Conservation (phyloP, 2,797 vertebrate species). For the Mallotus villosus region DNA sequence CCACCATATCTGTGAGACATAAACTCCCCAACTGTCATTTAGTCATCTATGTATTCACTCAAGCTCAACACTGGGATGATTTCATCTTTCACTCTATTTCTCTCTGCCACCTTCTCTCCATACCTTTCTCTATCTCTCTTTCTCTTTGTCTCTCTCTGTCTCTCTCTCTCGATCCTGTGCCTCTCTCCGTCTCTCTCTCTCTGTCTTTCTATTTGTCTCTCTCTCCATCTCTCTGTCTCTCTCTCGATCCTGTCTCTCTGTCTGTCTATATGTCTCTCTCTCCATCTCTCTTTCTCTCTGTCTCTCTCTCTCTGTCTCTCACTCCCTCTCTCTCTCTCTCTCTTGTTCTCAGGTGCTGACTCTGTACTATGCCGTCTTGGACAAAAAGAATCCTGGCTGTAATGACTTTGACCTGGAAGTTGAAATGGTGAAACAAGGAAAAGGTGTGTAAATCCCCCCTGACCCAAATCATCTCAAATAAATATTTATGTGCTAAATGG, state of each 20-base stretch:
- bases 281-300: no score
- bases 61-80: no score
- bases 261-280: no score
- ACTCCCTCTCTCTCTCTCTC: background rate
- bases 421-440: conserved; percentile 48
- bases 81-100: no score
- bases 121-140: no score
- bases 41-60: no score
- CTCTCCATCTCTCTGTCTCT: background rate
- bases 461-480: background rate
- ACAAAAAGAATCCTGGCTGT: conserved; percentile 69
- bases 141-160: no score
- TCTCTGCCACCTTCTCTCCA: no score
- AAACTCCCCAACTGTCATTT: background rate
- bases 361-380: conserved; percentile 77
- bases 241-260: background rate
- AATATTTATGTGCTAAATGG: background rate
- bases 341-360: conserved; percentile 75
- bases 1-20: conserved; percentile 70
- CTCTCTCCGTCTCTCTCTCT: background rate
- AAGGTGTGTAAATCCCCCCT: background rate
- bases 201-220: background rate
- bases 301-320: background rate
- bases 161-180: no score
- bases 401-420: conserved; percentile 75